Conservation (phyloP, 2,888 invertebrate genomes). For the Drosophila ustulata region DNA sequence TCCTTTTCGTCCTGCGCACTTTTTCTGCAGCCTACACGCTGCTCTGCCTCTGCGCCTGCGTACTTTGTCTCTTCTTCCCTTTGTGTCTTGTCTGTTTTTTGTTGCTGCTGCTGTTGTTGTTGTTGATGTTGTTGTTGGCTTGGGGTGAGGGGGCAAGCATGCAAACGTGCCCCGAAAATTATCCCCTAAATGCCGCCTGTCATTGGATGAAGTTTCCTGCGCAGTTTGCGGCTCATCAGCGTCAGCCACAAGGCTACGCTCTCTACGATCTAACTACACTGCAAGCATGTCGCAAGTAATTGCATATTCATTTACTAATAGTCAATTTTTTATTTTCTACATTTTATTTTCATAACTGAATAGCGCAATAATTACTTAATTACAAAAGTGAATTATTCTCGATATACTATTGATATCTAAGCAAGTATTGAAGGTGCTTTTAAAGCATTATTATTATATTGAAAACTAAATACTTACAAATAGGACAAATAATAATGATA, state of each 20-base stretch:
- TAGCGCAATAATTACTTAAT: no score
- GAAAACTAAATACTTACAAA: no score
- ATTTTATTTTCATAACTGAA: no score
- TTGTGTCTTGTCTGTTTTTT: conserved; percentile 11
- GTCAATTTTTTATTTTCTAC: no score
- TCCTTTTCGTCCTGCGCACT: conserved; percentile 55
- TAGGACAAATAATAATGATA: no score
- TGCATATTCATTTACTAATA: no score
- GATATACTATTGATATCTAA: no score
- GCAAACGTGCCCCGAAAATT: conserved; percentile 72
- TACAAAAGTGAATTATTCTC: no score
- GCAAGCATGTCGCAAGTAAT: conserved; percentile 2
- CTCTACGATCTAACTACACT: conserved; percentile 28
- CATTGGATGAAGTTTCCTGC: conserved; percentile 74
- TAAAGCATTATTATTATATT: no score
- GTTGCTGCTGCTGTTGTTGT: background rate
- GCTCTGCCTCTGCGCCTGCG: conserved; percentile 28
- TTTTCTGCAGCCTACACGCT: conserved; percentile 56
- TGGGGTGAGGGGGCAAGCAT: conserved; percentile 57
- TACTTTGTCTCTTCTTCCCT: conserved; percentile 38
- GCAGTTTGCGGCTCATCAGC: conserved; percentile 78
- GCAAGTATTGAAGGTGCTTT: no score
- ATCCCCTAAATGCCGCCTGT: conserved; percentile 78
- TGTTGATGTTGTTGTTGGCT: background rate
- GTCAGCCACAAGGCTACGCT: conserved; percentile 54